These are phyloP conservation scores for Urocyon cinereoargenteus DNA, from an alignment of 2,797 vertebrate genomes.

Conservation along the genomic window DNA sequence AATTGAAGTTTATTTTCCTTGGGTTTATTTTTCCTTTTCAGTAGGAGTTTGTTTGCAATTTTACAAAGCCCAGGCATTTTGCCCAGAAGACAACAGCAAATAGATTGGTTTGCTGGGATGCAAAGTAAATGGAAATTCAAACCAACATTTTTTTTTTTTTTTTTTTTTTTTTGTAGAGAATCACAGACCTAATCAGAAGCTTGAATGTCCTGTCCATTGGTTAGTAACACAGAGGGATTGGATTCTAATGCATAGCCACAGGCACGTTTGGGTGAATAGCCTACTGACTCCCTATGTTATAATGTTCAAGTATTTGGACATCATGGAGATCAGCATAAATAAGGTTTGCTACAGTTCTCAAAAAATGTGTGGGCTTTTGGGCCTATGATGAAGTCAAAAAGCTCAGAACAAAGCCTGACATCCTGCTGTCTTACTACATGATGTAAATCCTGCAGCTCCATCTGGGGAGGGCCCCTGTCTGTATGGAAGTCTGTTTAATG, in stretches of 20 bases:
- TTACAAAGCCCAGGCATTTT: slow-evolving; percentile 72
- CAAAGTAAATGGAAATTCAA: slow-evolving; percentile 67
- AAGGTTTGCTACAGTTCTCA: slow-evolving; percentile 43
- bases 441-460: not conserved
- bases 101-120: slow-evolving; percentile 70
- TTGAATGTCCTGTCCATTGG: not conserved
- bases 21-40: slow-evolving; percentile 63
- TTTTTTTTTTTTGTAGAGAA: not conserved
- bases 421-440: not conserved
- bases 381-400: not conserved
- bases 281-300: not conserved
- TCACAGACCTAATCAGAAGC: slow-evolving; percentile 25
- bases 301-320: not conserved
- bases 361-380: not conserved
- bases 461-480: not conserved
- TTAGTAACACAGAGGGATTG: not conserved
- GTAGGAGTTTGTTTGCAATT: slow-evolving; percentile 33
- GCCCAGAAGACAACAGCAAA: slow-evolving; percentile 76
- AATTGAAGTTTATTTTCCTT: slow-evolving; percentile 51
- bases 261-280: not conserved
- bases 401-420: not conserved
- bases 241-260: not conserved
- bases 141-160: slow-evolving; percentile 48
- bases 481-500: not conserved
- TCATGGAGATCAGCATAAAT: not conserved